Evolutionary conservation across 2,888 invertebrate species (phyloP).

Genomic region (Chironomus riparius): DNA sequence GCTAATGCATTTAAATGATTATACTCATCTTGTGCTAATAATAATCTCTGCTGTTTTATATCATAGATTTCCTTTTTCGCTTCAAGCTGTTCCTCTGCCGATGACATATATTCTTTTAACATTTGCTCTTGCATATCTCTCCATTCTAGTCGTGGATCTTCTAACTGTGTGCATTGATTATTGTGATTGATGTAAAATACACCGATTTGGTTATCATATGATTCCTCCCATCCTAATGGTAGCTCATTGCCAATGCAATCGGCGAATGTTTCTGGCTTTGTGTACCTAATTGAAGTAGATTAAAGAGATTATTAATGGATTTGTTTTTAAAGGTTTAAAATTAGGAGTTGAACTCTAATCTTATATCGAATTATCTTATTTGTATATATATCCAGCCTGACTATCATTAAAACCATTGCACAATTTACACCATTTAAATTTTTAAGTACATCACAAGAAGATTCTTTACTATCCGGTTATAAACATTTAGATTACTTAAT

Average conservation of each 20-base stretch:
- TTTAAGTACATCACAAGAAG: not conserved
- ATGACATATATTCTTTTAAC: conserved; percentile 91
- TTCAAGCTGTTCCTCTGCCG: conserved; percentile 91
- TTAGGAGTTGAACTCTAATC: too few relatives aligned
- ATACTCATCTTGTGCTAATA: conserved; percentile 92
- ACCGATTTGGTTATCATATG: conserved; percentile 87
- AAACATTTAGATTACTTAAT: not conserved
- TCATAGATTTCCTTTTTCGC: conserved; percentile 95
- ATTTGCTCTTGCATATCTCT: conserved; percentile 91
- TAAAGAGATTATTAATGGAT: not conserved
- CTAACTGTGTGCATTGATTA: conserved; percentile 89
- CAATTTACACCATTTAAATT: not conserved
- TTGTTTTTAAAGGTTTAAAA: too few relatives aligned
- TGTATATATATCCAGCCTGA: too few relatives aligned
- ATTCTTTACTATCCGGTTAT: not conserved
- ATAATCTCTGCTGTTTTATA: conserved; percentile 88
- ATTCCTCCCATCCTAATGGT: conserved; percentile 96
- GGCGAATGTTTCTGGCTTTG: conserved; percentile 93
- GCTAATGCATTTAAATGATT: conserved; percentile 84
- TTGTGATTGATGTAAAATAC: conserved; percentile 96
- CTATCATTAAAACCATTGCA: too few relatives aligned
- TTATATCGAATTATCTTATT: too few relatives aligned
- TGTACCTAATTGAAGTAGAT: conserved; percentile 64
- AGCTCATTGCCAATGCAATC: conserved; percentile 97
- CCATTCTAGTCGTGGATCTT: conserved; percentile 96